Evolutionary conservation across 1,140 invertebrate species (phyloP).

Genomic region (Octopus sinensis): DNA sequence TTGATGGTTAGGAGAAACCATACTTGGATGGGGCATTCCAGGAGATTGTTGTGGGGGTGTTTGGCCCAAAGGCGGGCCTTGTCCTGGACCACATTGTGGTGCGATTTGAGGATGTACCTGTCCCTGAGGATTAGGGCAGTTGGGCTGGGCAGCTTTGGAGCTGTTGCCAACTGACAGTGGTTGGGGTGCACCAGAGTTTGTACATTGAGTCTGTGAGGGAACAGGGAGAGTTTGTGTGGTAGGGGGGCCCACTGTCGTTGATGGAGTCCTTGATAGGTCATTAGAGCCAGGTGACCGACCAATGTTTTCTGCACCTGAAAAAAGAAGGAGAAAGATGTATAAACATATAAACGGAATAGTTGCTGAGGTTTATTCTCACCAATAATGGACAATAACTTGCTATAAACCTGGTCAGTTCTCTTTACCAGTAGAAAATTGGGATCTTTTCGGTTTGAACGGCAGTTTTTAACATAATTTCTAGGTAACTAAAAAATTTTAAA

Average conservation of each 20-base stretch:
- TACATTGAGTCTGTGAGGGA: slow-evolving; percentile 2
- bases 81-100: background rate
- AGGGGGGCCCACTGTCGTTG: background rate
- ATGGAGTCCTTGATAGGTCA: background rate
- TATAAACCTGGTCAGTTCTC: too few species aligned
- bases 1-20: background rate
- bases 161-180: background rate
- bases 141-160: background rate
- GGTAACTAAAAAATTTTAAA: too few species aligned
- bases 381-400: too few species aligned
- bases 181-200: background rate
- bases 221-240: background rate
- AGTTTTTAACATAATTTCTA: too few species aligned
- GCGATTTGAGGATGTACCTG: background rate
- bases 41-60: background rate
- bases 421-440: too few species aligned
- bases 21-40: background rate
- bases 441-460: too few species aligned
- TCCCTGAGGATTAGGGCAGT: slow-evolving; percentile 3
- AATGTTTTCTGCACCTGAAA: slow-evolving; percentile 13
- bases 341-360: too few species aligned
- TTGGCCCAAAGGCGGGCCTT: background rate
- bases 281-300: slow-evolving; percentile 4
- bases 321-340: background rate
- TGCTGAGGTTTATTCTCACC: too few species aligned